phyloP scores from a whole-genome alignment of 2,888 invertebrate species.

The Prionchulus punctatus region DNA sequence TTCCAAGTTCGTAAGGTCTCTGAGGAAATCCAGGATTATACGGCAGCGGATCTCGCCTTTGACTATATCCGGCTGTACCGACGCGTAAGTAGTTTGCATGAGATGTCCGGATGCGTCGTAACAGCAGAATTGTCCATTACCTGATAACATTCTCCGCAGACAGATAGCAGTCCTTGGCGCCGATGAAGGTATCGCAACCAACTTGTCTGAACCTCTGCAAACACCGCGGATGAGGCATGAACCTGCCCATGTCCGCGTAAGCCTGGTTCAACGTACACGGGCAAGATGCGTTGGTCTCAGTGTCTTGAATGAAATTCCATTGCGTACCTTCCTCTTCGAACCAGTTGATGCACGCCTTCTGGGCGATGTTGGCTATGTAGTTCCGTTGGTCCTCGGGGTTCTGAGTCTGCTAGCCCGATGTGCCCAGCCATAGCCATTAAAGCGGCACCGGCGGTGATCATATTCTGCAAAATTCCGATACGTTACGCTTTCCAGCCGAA shows the following conservation, averaged over 20 bases:
- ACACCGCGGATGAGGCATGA: slow-evolving; percentile 47
- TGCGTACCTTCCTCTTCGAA: slow-evolving; percentile 24
- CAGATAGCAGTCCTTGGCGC: slow-evolving; percentile 62
- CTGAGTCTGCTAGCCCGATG: slow-evolving; percentile 18
- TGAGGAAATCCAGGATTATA: slow-evolving; percentile 30
- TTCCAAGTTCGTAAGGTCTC: slow-evolving; percentile 57
- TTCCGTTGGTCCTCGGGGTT: neutral
- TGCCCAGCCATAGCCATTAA: slow-evolving; percentile 27
- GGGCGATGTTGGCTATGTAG: neutral
- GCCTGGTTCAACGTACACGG: slow-evolving; percentile 66
- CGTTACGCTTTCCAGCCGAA: too few species aligned
- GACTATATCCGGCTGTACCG: slow-evolving; percentile 32
- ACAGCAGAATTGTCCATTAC: slow-evolving; percentile 76
- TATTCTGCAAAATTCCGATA: slow-evolving; percentile 14
- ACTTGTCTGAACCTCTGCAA: slow-evolving; percentile 26
- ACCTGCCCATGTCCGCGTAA: slow-evolving; percentile 73
- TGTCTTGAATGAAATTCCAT: slow-evolving; percentile 28
- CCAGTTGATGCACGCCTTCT: slow-evolving; percentile 7
- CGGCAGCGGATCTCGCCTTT: slow-evolving; percentile 16
- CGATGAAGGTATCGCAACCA: slow-evolving; percentile 63
- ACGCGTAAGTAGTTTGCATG: slow-evolving; percentile 84
- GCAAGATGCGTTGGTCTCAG: slow-evolving; percentile 29
- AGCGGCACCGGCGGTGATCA: slow-evolving; percentile 27
- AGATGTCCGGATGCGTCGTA: slow-evolving; percentile 78
- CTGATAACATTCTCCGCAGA: slow-evolving; percentile 25